These are phyloP conservation scores for Xenops minutus DNA, from an alignment of 2,797 vertebrate species.

Conservation along the genomic window DNA sequence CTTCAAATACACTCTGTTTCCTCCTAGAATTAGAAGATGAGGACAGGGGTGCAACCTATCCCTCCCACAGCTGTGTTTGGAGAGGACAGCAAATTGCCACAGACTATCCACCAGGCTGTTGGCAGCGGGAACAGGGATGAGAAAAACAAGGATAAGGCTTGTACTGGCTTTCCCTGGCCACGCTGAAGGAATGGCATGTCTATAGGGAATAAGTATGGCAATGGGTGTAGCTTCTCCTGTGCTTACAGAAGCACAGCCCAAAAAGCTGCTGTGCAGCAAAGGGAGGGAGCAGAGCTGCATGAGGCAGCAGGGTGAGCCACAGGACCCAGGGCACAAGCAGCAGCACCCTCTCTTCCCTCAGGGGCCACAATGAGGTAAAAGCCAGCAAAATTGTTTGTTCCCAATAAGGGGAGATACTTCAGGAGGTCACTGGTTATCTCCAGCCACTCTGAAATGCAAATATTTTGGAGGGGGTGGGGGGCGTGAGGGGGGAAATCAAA, in stretches of 20 bases:
- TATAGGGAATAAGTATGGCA: accelerated
- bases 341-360: not conserved
- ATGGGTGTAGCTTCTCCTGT: not conserved
- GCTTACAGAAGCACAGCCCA: not conserved
- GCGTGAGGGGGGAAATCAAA: no score
- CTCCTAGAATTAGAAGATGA: not conserved
- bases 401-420: not conserved
- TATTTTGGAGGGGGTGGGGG: not conserved
- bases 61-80: not conserved
- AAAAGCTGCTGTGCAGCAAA: not conserved
- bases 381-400: not conserved
- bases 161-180: not conserved
- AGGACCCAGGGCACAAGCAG: not conserved
- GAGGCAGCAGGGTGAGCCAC: not conserved
- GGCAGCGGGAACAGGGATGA: not conserved
- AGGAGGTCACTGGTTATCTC: not conserved
- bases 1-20: not conserved
- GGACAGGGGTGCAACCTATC: not conserved
- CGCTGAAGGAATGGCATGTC: accelerated
- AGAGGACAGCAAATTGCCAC: not conserved
- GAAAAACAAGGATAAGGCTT: not conserved
- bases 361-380: accelerated
- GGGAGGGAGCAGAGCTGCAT: not conserved
- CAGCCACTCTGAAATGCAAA: not conserved
- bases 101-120: not conserved